phyloP scores from a whole-genome alignment of 2,888 invertebrate genomes.

The Sarcophaga rosellei region DNA sequence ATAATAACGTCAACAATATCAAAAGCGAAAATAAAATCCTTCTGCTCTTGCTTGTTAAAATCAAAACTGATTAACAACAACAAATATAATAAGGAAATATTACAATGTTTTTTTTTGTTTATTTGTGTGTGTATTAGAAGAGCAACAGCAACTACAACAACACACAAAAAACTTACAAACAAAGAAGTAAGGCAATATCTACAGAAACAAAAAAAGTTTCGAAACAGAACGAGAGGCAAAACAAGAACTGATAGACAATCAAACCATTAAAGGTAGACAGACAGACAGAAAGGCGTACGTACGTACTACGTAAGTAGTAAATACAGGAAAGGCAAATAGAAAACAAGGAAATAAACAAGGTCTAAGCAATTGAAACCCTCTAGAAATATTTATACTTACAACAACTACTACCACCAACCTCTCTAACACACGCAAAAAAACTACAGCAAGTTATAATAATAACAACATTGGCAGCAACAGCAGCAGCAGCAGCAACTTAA shows the following conservation, averaged over 20 bases:
- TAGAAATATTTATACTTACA: conserved; percentile 29
- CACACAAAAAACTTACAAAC: no score
- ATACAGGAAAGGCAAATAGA: neutral
- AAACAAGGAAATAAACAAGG: conserved; percentile 47
- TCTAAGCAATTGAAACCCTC: conserved; percentile 60
- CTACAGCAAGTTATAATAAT: neutral
- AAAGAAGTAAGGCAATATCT: no score
- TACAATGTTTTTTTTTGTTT: no score
- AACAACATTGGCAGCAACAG: neutral
- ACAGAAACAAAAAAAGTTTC: neutral
- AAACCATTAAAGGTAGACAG: neutral
- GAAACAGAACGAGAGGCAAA: neutral
- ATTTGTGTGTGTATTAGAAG: no score
- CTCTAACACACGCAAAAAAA: neutral
- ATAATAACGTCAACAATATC: no score
- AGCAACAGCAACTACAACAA: neutral
- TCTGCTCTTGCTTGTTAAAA: no score
- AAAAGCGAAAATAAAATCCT: no score
- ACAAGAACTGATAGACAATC: neutral
- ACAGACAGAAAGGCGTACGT: neutral
- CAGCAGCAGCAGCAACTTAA: conserved; percentile 29
- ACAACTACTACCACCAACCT: neutral
- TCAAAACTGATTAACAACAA: no score
- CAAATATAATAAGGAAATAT: no score
- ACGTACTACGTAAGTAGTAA: neutral